Evolutionary conservation across 2,888 invertebrate species (phyloP).

Genomic region (Agrochola circellaris): DNA sequence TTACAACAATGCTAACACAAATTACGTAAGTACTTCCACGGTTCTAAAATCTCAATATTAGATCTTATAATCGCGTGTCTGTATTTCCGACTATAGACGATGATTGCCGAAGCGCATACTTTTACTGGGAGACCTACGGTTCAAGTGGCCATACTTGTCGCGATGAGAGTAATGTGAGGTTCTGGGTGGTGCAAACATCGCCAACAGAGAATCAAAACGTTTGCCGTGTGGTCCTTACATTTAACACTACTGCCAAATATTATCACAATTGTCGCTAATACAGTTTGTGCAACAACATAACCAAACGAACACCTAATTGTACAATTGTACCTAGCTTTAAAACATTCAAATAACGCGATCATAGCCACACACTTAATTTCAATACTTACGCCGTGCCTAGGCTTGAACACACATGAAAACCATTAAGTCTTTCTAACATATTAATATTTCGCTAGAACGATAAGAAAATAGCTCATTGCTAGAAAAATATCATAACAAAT

Average conservation of each 20-base stretch:
- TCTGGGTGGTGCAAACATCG: conserved; percentile 31
- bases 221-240: conserved; percentile 67
- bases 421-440: conserved; percentile 12
- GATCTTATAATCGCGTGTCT: neutral
- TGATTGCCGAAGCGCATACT: neutral
- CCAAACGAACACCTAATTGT: conserved; percentile 44
- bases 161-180: neutral
- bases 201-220: conserved; percentile 60
- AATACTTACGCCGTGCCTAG: conserved; percentile 15
- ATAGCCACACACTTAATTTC: conserved; percentile 36
- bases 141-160: neutral
- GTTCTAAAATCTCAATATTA: neutral
- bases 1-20: neutral
- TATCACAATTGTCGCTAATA: conserved; percentile 71
- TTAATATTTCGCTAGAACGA: conserved; percentile 13
- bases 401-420: conserved; percentile 30
- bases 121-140: neutral
- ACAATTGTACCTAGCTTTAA: conserved; percentile 45
- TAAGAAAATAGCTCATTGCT: conserved; percentile 17
- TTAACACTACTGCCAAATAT: conserved; percentile 68
- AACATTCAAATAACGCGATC: conserved; percentile 30
- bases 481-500: conserved; percentile 11
- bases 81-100: neutral
- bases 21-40: neutral
- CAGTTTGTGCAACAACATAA: conserved; percentile 66